Percentiles rank a stretch among this genome's conserved stretches.
phyloP scores from a whole-genome alignment of 2,797 vertebrate species.

The Rhinogobio ventralis region DNA sequence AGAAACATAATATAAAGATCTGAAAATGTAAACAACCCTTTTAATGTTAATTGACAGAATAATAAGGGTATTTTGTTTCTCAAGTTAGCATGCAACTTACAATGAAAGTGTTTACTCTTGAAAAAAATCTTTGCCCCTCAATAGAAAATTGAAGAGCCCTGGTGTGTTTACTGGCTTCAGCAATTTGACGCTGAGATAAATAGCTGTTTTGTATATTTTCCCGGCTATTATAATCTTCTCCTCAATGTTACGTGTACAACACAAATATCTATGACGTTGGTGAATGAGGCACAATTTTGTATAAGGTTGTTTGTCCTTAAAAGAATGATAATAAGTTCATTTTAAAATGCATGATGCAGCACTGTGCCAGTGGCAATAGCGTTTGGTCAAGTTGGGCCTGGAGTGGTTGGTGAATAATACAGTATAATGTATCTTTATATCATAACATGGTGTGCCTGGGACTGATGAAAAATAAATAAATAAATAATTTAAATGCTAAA shows the following conservation, averaged over 20 bases:
- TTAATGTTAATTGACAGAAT: not conserved
- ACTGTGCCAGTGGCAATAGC: not conserved
- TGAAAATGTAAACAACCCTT: not conserved
- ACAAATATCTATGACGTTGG: not conserved
- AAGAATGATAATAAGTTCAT: not conserved
- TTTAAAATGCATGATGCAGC: not conserved
- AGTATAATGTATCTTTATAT: slow-evolving; percentile 13
- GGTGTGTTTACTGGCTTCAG: not conserved
- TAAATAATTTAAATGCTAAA: not conserved
- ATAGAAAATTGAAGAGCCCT: not conserved
- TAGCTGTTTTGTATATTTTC: not conserved
- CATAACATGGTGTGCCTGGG: not conserved
- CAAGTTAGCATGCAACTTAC: not conserved
- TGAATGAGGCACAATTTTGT: not conserved
- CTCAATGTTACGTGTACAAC: not conserved
- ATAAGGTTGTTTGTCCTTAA: not conserved
- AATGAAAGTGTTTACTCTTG: not conserved
- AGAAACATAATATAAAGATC: not conserved
- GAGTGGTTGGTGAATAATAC: not conserved
- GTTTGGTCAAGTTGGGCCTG: not conserved
- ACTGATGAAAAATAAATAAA: not conserved
- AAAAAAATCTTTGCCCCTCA: not conserved
- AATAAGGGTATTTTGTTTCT: not conserved
- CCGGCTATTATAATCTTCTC: not conserved
- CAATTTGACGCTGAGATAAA: not conserved